Conservation (phyloP, 1,140 invertebrate species). For the Drosophila bocki region DNA sequence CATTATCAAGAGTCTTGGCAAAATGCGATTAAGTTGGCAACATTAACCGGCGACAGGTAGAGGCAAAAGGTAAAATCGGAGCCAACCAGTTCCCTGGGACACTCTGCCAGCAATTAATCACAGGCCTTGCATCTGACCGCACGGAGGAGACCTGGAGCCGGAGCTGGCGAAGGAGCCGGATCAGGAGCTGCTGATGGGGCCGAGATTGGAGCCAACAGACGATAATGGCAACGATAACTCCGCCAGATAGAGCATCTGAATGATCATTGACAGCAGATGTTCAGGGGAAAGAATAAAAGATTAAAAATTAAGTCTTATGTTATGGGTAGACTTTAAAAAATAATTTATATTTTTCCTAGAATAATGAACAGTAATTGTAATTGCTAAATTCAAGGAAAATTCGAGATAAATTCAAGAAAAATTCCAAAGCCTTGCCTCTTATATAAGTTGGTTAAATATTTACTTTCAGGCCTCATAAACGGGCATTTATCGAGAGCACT, state of each 20-base stretch:
- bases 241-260: conserved; percentile 24
- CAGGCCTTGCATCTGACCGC: conserved; percentile 49
- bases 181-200: conserved; percentile 48
- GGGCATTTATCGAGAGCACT: conserved; percentile 6
- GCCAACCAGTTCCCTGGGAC: conserved; percentile 43
- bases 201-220: conserved; percentile 37
- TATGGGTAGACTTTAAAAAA: background rate
- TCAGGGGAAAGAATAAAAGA: background rate
- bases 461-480: conserved; percentile 9
- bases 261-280: conserved; percentile 43
- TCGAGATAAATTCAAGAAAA: background rate
- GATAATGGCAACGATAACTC: conserved; percentile 47
- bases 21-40: conserved; percentile 82
- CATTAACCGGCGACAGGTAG: conserved; percentile 72
- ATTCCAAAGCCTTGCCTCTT: background rate
- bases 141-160: conserved; percentile 20
- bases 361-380: background rate
- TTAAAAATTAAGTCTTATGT: conserved; percentile 4
- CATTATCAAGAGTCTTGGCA: conserved; percentile 76
- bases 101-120: conserved; percentile 59
- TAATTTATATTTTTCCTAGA: background rate
- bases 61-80: background rate
- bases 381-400: background rate
- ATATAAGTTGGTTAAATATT: conserved; percentile 16
- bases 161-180: conserved; percentile 12